Evolutionary conservation across 2,113 vertebrate species (phyloP), one percentile per base, ranked within the genome.

Genomic region (Tachysurus fulvidraco): DNA sequence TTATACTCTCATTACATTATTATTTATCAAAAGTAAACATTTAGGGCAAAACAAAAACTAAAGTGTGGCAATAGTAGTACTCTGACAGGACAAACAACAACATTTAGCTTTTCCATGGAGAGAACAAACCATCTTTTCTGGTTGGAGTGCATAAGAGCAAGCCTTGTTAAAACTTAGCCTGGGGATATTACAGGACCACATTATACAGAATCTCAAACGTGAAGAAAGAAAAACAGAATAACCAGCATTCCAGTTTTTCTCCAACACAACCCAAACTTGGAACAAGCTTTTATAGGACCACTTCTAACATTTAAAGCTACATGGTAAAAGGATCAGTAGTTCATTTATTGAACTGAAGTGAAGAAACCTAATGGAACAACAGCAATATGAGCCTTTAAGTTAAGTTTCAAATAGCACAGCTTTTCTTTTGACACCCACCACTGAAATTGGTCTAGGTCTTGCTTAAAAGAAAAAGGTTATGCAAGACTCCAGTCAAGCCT

Each of bases 181-280:
- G 81, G 19, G 57, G 55, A 11, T 80, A 21, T 67, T 41, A 74
- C 16, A 28, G n/a, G 88, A 87, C 87, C 87, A 91, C 88, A 46
- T 78, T 1, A 64, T 88, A 90, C 84, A 90, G 28, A 44, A 57
- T 82, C 19, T 64, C 44, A 28, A 65, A 80, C 41, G 62, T 71
- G 55, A 85, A 88, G 88, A 88, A 90, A 91, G 91, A 62, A 92
- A 91, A 93, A 91, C 89, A 91, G 92, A 94, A 94, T 88, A 92
- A 89, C 94, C 93, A 94, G 93, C 93, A 95, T 94, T 93, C 36
- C 90, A 89, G 50, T 83, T 91, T 93, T 91, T 93, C 91, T 91
- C 91, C 85, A 88, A 89, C 83, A 85, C 55, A 73, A 8, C 9
- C 62, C 88, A 30, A 91, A 89, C 89, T 90, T 88, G 89, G 76